phyloP scores from a whole-genome alignment of 2,888 invertebrate species.

The Andrena fulva region DNA sequence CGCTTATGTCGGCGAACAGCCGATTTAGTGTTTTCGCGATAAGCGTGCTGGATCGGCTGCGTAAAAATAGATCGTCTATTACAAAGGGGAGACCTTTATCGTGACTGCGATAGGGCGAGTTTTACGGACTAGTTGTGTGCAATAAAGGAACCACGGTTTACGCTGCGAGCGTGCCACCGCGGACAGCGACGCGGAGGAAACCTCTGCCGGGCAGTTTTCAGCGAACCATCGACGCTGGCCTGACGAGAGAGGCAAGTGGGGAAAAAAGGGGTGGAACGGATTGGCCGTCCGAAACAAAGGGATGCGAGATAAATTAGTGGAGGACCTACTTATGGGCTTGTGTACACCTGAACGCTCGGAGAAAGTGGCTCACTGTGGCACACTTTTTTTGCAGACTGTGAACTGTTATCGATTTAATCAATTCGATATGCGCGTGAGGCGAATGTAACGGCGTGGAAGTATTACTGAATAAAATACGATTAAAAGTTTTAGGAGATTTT shows the following conservation, averaged over 20 bases:
- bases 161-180: slow-evolving; percentile 34
- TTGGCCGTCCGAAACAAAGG: background rate
- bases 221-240: slow-evolving; percentile 8
- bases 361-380: background rate
- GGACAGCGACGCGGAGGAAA: slow-evolving; percentile 51
- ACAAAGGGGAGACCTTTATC: slow-evolving; percentile 69
- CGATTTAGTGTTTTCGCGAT: slow-evolving; percentile 71
- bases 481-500: too few species aligned
- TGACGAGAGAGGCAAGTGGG: slow-evolving; percentile 39
- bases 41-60: slow-evolving; percentile 61
- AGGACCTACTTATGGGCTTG: background rate
- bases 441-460: too few species aligned
- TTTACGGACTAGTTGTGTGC: slow-evolving; percentile 69
- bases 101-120: slow-evolving; percentile 67
- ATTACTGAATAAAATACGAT: too few species aligned
- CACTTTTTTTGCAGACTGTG: too few species aligned
- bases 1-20: slow-evolving; percentile 61
- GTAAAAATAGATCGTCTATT: slow-evolving; percentile 68
- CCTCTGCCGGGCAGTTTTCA: slow-evolving; percentile 46
- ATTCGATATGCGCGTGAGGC: too few species aligned
- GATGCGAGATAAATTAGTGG: background rate
- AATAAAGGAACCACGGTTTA: slow-evolving; percentile 69
- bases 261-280: slow-evolving; percentile 10
- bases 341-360: background rate
- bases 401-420: too few species aligned